Conservation (phyloP, 2,888 invertebrate genomes). For the Sarcophaga caerulescens region DNA sequence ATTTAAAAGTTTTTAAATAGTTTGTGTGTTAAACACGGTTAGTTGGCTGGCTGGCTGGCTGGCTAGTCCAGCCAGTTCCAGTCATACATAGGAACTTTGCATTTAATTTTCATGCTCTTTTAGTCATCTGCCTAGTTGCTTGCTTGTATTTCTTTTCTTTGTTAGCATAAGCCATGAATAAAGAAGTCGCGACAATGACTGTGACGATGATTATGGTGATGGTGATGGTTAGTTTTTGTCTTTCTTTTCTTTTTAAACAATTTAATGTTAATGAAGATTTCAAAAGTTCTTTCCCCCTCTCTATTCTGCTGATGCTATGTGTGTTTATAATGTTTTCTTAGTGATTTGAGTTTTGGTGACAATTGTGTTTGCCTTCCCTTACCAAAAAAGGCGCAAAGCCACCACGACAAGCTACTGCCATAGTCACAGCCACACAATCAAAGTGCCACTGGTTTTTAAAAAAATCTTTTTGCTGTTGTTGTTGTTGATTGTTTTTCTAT, state of each 20-base stretch:
- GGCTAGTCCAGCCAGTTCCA: not conserved
- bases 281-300: slow-evolving; percentile 14
- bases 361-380: slow-evolving; percentile 56
- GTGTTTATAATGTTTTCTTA: slow-evolving; percentile 22
- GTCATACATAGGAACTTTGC: not conserved
- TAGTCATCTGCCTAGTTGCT: not conserved
- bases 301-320: not conserved
- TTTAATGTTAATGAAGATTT: slow-evolving; percentile 50
- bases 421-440: not conserved
- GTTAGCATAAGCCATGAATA: not conserved
- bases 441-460: slow-evolving; percentile 57
- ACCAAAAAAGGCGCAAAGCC: slow-evolving; percentile 35
- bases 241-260: not conserved
- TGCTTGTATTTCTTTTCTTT: slow-evolving; percentile 14
- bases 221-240: not conserved
- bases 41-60: too few species aligned
- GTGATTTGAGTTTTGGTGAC: slow-evolving; percentile 61
- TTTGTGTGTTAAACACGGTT: not conserved
- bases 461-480: not conserved
- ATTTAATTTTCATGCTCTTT: slow-evolving; percentile 1
- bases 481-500: slow-evolving; percentile 11
- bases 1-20: slow-evolving; percentile 37
- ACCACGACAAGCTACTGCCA: slow-evolving; percentile 13
- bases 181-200: not conserved
- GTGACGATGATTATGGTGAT: not conserved